Conservation (phyloP, 2,113 vertebrate genomes). For the Mobula hypostoma region DNA sequence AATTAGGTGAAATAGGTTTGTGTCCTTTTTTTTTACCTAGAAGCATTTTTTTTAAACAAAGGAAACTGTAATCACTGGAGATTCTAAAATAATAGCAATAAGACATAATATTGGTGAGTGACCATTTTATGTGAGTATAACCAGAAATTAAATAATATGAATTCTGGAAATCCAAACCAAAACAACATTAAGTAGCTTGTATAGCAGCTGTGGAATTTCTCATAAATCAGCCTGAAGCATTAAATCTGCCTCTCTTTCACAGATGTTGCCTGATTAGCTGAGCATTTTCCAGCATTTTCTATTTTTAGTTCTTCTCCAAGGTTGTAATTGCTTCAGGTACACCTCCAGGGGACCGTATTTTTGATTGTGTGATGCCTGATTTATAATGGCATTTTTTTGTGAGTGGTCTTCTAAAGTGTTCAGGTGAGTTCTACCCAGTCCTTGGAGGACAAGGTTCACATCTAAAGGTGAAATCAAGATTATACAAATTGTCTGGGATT, state of each 20-base stretch:
- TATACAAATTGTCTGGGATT: not conserved
- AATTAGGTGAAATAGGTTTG: not conserved
- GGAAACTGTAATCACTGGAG: not conserved
- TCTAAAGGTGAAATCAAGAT: not conserved
- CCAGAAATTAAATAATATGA: not conserved
- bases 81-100: not conserved
- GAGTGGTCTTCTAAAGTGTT: not conserved
- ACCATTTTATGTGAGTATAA: not conserved
- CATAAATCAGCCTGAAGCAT: not conserved
- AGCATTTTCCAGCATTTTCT: not conserved
- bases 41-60: too few species aligned
- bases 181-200: not conserved
- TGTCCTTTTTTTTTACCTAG: not conserved
- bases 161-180: not conserved
- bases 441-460: not conserved
- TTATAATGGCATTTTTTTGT: slow-evolving; percentile 2
- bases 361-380: not conserved
- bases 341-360: not conserved
- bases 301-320: not conserved
- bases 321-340: not conserved
- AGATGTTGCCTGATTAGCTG: not conserved
- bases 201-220: not conserved
- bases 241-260: not conserved
- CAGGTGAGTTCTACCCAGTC: not conserved
- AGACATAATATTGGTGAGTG: not conserved